These are phyloP conservation scores for Drosophila sulfurigaster DNA, from an alignment of 1,140 invertebrate genomes.

Conservation along the genomic window DNA sequence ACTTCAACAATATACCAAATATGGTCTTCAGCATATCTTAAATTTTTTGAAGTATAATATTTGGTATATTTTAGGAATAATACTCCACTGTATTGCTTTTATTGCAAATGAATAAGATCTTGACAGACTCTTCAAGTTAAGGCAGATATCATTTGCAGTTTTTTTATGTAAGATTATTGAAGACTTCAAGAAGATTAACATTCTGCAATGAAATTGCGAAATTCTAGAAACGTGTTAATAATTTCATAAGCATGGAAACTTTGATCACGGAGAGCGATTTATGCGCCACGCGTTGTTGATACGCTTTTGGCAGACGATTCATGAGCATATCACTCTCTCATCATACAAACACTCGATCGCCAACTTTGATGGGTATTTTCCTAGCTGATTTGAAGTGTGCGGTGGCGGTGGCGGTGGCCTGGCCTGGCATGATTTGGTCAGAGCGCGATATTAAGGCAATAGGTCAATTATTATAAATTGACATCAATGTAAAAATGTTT, in stretches of 20 bases:
- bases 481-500: slow-evolving; percentile 80
- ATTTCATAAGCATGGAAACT: slow-evolving; percentile 5
- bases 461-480: slow-evolving; percentile 84
- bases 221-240: neutral
- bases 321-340: slow-evolving; percentile 30
- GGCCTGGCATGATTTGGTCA: slow-evolving; percentile 62
- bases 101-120: no score
- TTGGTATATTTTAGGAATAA: no score
- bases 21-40: fast-evolving
- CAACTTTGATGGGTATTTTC: slow-evolving; percentile 47
- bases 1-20: no score
- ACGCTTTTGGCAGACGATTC: slow-evolving; percentile 31
- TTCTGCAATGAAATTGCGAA: no score
- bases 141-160: no score
- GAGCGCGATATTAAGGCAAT: slow-evolving; percentile 84
- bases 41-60: no score
- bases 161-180: no score
- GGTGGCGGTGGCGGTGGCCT: slow-evolving; percentile 3
- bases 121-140: no score
- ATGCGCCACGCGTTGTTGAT: slow-evolving; percentile 43
- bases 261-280: slow-evolving; percentile 11
- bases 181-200: no score
- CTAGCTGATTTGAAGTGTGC: slow-evolving; percentile 44
- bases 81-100: no score
- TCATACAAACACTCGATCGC: slow-evolving; percentile 10